phyloP scores from a whole-genome alignment of 2,888 invertebrate species.

The Scrobipalpa costella region DNA sequence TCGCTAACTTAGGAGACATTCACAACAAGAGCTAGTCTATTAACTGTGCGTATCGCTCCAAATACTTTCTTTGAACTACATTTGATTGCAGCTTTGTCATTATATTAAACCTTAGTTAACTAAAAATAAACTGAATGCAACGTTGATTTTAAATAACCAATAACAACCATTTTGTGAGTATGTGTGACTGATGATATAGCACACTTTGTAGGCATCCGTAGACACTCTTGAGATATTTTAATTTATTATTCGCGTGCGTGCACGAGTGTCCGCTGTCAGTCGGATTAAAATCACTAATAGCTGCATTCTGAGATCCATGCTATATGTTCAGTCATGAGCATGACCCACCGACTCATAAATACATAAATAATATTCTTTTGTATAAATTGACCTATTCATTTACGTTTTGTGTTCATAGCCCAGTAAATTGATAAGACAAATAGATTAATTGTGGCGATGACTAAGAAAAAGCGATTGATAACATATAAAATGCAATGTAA shows the following conservation, averaged over 20 bases:
- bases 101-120: constrained; percentile 58
- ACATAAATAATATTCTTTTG: constrained; percentile 66
- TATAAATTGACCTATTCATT: constrained; percentile 60
- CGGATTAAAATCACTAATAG: constrained; percentile 62
- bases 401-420: constrained; percentile 72
- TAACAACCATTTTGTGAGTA: constrained; percentile 76
- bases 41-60: constrained; percentile 75
- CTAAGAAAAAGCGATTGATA: constrained; percentile 57
- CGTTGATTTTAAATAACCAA: constrained; percentile 71
- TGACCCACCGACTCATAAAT: constrained; percentile 72
- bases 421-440: constrained; percentile 55
- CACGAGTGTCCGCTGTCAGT: constrained; percentile 44
- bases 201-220: constrained; percentile 55
- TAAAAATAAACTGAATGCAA: constrained; percentile 78
- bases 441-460: constrained; percentile 54
- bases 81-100: constrained; percentile 73
- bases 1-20: constrained; percentile 54
- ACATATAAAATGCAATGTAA: constrained; percentile 69
- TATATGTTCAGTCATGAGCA: constrained; percentile 68
- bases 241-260: constrained; percentile 27
- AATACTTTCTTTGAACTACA: constrained; percentile 75
- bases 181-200: constrained; percentile 72
- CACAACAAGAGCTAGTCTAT: constrained; percentile 65
- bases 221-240: constrained; percentile 44
- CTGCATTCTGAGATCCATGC: constrained; percentile 81